Base-by-base conservation (phyloP, 2,797 vertebrate species). In the Onychomys torridus region DNA sequence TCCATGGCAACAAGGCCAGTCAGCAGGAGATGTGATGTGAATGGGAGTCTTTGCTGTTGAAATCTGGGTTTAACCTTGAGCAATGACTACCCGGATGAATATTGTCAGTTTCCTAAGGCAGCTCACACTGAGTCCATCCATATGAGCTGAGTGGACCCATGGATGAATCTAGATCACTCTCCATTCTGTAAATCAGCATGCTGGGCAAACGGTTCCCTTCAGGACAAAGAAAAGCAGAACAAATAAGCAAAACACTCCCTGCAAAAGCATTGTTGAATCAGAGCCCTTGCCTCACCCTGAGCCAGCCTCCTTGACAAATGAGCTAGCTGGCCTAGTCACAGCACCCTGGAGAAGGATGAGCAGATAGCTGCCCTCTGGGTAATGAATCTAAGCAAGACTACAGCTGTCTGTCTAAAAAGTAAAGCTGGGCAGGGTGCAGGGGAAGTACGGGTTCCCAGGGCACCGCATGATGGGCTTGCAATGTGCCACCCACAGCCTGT, bases 251-350 rank as follows among this genome's bases (percentile, higher is more conserved):
- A 23, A 10, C 52, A 14, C 13, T 78, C 43, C 7, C 3, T 0
- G 0, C 9, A 1, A 0, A 10, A 59, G 40, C 11, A 0, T 16
- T 5, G 27, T 13, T 4, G 52, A 40, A 73, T 17, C 11, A 12
- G 34, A 59, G 49, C 71, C 5, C 43, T 23, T 13, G 65, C 6
- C 69, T 9, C 27, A 1, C 65, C 37, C 63, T 11, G 3, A 14
- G 63, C 79, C 92, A 1, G 83, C 57, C 14, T 46, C 29, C 69
- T 63, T 55, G 27, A 77, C 75, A 17, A 75, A 76, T 23, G 34
- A 10, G 61, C 23, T 10, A 69, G 17, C 65, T 0, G 0, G 2
- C 55, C 49, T 11, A 55, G 14, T 16, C 12, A 13, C 40, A 49
- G 55, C 14, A 16, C 17, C 4, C n/a, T 27, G 34, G 9, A 32